Percentiles rank a stretch among this genome's conserved stretches.
phyloP scores from a whole-genome alignment of 2,113 vertebrate species.

The Tachuris rubrigastra region DNA sequence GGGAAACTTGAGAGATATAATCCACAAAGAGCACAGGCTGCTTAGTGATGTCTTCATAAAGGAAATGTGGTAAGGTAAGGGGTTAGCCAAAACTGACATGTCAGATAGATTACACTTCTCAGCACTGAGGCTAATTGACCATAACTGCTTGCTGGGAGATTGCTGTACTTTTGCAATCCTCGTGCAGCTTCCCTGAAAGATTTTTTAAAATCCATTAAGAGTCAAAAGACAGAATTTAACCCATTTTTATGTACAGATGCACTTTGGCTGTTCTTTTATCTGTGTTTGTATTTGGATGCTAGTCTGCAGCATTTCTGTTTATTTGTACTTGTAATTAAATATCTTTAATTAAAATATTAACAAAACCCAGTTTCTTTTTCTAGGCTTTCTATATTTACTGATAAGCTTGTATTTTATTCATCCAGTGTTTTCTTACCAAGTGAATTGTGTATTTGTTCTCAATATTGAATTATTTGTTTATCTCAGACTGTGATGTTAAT shows the following conservation, averaged over 20 bases:
- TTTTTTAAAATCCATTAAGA: background rate
- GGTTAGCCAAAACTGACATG: background rate
- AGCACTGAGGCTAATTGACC: background rate
- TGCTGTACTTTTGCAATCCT: background rate
- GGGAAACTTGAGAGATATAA: background rate
- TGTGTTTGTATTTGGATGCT: background rate
- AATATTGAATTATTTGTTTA: background rate
- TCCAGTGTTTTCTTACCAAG: background rate
- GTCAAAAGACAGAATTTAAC: background rate
- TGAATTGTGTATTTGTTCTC: background rate
- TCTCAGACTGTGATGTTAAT: background rate
- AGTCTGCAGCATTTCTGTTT: background rate
- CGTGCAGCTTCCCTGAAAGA: background rate
- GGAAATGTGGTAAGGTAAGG: background rate
- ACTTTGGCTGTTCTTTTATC: background rate
- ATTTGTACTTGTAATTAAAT: background rate
- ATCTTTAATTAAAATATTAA: background rate
- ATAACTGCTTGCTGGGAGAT: background rate
- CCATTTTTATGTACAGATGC: background rate
- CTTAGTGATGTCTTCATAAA: background rate
- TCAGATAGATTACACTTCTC: background rate
- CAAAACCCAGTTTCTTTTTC: background rate
- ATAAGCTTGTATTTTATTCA: background rate
- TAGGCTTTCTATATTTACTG: background rate
- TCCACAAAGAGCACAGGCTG: background rate